A percentile compares a stretch with the other conserved stretches of the same genome.
These are phyloP conservation scores for Chloroceryle inda DNA, from an alignment of 2,797 vertebrate species.

Conservation along the genomic window DNA sequence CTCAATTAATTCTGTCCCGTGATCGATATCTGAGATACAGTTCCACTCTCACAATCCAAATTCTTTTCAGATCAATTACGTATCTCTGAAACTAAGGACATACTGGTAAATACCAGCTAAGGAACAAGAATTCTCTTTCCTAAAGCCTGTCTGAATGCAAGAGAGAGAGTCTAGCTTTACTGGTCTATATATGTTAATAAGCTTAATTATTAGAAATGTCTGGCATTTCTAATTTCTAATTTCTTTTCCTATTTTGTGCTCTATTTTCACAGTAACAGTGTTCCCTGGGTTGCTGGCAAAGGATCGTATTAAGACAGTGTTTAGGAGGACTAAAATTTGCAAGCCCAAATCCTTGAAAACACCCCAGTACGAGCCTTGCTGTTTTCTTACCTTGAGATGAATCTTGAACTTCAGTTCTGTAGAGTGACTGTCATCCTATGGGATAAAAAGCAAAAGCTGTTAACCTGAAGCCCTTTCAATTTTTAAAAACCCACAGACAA, in stretches of 20 bases:
- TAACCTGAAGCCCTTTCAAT: not conserved
- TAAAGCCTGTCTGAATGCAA: not conserved
- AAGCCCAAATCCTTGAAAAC: not conserved
- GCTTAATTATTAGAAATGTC: not conserved
- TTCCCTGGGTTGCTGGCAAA: not conserved
- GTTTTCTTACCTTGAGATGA: not conserved
- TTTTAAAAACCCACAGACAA: not conserved
- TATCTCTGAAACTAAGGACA: not conserved
- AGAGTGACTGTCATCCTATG: not conserved
- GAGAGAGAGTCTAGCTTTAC: not conserved
- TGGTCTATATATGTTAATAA: not conserved
- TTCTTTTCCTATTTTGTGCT: not conserved
- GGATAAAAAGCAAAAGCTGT: not conserved
- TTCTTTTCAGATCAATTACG: not conserved
- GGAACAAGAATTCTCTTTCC: not conserved
- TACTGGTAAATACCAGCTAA: not conserved
- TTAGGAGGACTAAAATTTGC: not conserved
- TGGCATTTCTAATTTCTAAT: too few relatives aligned
- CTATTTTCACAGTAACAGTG: not conserved
- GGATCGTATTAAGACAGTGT: not conserved
- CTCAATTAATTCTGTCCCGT: not conserved
- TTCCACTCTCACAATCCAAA: not conserved
- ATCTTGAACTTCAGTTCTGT: not conserved
- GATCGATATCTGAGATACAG: not conserved
- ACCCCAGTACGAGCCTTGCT: not conserved